Evolutionary conservation across 2,797 vertebrate species (phyloP).

Genomic region (Melanotaenia parkinsoni): DNA sequence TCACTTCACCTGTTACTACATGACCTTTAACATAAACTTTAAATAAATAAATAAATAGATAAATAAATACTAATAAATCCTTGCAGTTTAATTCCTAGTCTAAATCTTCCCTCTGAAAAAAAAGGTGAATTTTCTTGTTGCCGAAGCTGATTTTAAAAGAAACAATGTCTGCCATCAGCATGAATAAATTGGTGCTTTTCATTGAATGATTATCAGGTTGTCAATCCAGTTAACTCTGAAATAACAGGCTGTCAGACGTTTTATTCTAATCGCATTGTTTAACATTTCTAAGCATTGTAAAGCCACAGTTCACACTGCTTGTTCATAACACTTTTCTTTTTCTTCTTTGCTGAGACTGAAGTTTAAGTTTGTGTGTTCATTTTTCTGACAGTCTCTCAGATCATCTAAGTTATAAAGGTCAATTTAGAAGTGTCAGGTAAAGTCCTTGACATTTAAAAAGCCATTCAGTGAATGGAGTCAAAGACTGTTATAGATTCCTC

Average conservation of each 20-base stretch:
- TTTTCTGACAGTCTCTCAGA: slow-evolving; percentile 69
- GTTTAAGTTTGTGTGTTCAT: slow-evolving; percentile 61
- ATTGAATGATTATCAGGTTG: slow-evolving; percentile 73
- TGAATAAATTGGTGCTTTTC: slow-evolving; percentile 71
- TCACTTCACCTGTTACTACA: background rate
- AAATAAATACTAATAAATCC: slow-evolving; percentile 15
- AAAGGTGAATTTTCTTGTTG: slow-evolving; percentile 56
- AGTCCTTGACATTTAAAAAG: slow-evolving; percentile 86
- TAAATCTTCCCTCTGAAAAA: slow-evolving; percentile 33
- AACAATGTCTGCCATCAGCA: slow-evolving; percentile 65
- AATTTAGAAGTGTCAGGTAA: slow-evolving; percentile 78
- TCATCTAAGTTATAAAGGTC: slow-evolving; percentile 77
- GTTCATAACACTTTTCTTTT: slow-evolving; percentile 41
- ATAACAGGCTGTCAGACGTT: slow-evolving; percentile 68
- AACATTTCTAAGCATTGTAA: slow-evolving; percentile 61
- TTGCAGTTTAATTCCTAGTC: slow-evolving; percentile 38
- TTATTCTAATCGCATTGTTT: slow-evolving; percentile 59
- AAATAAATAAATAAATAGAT: slow-evolving; percentile 6
- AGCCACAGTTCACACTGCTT: slow-evolving; percentile 33
- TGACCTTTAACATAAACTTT: slow-evolving; percentile 7
- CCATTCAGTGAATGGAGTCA: slow-evolving; percentile 72
- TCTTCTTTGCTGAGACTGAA: slow-evolving; percentile 41
- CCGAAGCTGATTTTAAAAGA: slow-evolving; percentile 53
- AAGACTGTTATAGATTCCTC: slow-evolving; percentile 70
- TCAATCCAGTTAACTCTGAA: slow-evolving; percentile 73